Conservation (phyloP, 2,797 vertebrate genomes). For the Lepus townsendii region DNA sequence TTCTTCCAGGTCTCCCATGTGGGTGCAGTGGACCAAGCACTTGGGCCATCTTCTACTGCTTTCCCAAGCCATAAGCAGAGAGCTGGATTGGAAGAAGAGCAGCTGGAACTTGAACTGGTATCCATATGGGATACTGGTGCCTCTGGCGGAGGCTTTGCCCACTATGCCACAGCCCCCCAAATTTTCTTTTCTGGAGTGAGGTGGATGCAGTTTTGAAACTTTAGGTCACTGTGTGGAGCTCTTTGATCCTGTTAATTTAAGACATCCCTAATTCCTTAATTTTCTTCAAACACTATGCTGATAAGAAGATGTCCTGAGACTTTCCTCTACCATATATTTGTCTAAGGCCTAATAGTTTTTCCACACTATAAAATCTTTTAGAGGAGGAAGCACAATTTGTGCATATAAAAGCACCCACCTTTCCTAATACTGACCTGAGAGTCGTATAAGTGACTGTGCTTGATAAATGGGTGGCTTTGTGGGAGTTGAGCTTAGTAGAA, state of each 20-base stretch:
- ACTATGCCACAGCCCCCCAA: no score
- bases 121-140: no score
- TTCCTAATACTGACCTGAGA: not conserved
- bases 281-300: slow-evolving; percentile 39
- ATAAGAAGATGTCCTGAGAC: not conserved
- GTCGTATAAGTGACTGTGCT: not conserved
- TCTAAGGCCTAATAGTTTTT: slow-evolving; percentile 23
- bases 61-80: no score
- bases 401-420: not conserved
- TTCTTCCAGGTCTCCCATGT: no score
- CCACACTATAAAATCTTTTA: not conserved
- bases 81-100: no score
- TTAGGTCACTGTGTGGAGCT: slow-evolving; percentile 27
- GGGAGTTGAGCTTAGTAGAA: not conserved
- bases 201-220: slow-evolving; percentile 48
- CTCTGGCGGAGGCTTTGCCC: no score
- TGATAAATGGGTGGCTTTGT: not conserved
- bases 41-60: no score
- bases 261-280: not conserved
- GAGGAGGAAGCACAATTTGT: not conserved
- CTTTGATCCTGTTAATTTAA: slow-evolving; percentile 53
- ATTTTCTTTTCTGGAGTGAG: not conserved
- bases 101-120: no score
- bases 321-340: not conserved
- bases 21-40: no score